A percentile compares a stretch with the other conserved stretches of the same genome.
Evolutionary conservation across 2,113 vertebrate genomes (phyloP).

Genomic region (Dicentrarchus labrax): DNA sequence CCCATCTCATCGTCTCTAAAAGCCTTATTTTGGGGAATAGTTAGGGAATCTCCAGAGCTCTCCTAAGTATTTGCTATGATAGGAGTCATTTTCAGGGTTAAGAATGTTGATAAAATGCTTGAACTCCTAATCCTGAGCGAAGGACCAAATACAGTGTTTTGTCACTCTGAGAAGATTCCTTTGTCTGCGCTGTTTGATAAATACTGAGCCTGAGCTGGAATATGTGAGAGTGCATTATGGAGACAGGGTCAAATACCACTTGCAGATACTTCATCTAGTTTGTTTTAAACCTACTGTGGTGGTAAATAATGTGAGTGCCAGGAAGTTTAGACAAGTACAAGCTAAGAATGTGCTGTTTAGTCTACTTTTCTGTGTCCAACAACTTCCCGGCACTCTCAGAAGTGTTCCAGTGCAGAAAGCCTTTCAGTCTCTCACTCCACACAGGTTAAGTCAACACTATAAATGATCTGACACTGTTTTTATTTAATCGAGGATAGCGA

Average conservation of each 20-base stretch:
- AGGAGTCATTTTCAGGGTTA: not conserved
- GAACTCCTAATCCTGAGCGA: not conserved
- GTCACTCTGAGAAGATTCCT: not conserved
- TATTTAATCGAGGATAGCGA: not conserved
- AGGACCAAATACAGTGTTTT: not conserved
- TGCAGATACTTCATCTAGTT: not conserved
- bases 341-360: not conserved
- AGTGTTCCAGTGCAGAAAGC: not conserved
- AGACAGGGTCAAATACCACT: slow-evolving; percentile 5
- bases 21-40: not conserved
- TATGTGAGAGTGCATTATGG: slow-evolving; percentile 7
- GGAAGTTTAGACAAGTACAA: slow-evolving; percentile 2
- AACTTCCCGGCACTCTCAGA: not conserved
- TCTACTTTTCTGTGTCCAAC: slow-evolving; percentile 8
- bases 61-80: no score
- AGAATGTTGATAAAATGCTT: slow-evolving; percentile 1
- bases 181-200: not conserved
- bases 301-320: not conserved
- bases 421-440: not conserved
- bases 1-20: not conserved
- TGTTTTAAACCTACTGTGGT: slow-evolving; percentile 11
- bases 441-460: slow-evolving; percentile 14
- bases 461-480: slow-evolving; percentile 5
- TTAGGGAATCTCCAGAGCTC: not conserved
- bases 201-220: not conserved